A percentile compares a stretch with the other conserved stretches of the same genome.
These are phyloP conservation scores for Eulemur albifrons DNA, from an alignment of 2,797 vertebrate species.

Conservation along the genomic window DNA sequence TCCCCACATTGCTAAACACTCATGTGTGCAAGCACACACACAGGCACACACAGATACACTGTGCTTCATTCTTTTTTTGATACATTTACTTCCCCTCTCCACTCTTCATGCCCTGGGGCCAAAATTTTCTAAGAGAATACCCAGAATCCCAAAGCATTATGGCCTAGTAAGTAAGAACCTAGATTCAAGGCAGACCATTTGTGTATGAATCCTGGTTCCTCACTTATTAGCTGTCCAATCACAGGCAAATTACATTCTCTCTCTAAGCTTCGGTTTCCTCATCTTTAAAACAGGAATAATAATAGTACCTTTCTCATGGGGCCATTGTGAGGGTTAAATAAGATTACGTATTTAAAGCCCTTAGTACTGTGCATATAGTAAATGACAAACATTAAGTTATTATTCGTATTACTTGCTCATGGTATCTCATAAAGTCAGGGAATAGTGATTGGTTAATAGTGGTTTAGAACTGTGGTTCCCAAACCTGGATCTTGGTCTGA, in stretches of 20 bases:
- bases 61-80: conserved; percentile 35
- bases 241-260: conserved; percentile 11
- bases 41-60: background rate
- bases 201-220: background rate
- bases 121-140: conserved; percentile 39
- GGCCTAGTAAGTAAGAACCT: background rate
- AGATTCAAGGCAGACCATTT: background rate
- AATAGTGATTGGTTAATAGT: background rate
- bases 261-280: conserved; percentile 30
- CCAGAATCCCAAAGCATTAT: background rate
- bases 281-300: conserved; percentile 30
- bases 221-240: conserved; percentile 16
- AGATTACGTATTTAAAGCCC: background rate
- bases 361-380: background rate
- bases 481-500: conserved; percentile 40
- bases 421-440: background rate
- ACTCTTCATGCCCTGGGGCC: background rate
- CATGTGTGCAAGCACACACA: background rate
- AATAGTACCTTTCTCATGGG: conserved; percentile 22
- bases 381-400: background rate
- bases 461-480: background rate
- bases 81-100: background rate
- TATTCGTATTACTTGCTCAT: conserved; percentile 6
- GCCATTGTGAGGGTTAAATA: background rate
- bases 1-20: conserved; percentile 51